Percentiles rank a stretch among this genome's conserved stretches.
These are phyloP conservation scores for Lasioglossum morio DNA, from an alignment of 2,888 invertebrate species.

Conservation along the genomic window DNA sequence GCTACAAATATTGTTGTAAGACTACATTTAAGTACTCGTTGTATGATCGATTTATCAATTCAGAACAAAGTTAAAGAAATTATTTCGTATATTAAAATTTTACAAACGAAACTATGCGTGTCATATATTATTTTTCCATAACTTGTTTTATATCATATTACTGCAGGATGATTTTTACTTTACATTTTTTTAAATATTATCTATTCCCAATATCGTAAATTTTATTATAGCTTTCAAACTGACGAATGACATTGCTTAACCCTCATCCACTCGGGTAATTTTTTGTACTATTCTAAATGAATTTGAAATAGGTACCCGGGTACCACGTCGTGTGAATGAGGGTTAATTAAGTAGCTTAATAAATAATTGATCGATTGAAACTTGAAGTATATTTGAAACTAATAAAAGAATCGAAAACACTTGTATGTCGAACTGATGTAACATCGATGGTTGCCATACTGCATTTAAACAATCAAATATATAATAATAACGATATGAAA, in stretches of 20 bases:
- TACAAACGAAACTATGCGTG: conserved; percentile 1
- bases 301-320: too few species aligned
- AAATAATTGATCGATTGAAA: conserved; percentile 19
- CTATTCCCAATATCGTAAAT: not conserved
- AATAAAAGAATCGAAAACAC: not conserved
- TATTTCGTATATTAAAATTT: conserved; percentile 22
- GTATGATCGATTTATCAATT: conserved; percentile 13
- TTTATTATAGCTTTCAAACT: not conserved
- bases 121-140: conserved; percentile 10
- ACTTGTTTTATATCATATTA: conserved; percentile 5
- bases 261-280: too few species aligned
- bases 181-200: conserved; percentile 2
- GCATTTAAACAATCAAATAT: not conserved
- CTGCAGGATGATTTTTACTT: not conserved
- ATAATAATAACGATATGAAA: conserved; percentile 34
- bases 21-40: conserved; percentile 14
- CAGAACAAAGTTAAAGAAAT: not conserved
- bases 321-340: too few species aligned
- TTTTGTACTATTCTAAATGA: too few species aligned
- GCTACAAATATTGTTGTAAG: conserved; percentile 22
- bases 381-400: not conserved
- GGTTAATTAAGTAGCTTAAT: conserved; percentile 22
- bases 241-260: conserved; percentile 19
- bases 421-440: not conserved
- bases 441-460: not conserved